A percentile compares a stretch with the other conserved stretches of the same genome.
phyloP scores from a whole-genome alignment of 1,140 invertebrate species.

The Megathymus violae region DNA sequence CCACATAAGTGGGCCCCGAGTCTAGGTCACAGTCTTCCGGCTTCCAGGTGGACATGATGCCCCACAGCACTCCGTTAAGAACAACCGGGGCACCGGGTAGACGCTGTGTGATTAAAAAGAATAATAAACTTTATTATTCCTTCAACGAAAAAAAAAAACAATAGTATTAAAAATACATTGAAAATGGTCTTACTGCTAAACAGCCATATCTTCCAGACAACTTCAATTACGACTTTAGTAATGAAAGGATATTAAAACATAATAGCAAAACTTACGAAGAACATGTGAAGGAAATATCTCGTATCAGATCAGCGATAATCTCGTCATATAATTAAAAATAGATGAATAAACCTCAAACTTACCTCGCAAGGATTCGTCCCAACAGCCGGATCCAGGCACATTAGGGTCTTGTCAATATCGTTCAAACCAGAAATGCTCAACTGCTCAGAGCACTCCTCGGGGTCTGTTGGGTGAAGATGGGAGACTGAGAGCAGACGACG shows the following conservation, averaged over 20 bases:
- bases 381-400: slow-evolving; percentile 55
- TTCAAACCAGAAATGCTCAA: slow-evolving; percentile 43
- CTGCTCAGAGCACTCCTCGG: slow-evolving; percentile 49
- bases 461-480: slow-evolving; percentile 50
- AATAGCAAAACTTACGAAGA: no score
- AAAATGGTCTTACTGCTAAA: no score
- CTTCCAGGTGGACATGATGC: slow-evolving; percentile 60
- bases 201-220: no score
- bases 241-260: no score
- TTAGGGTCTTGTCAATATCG: slow-evolving; percentile 34
- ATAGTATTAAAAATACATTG: no score
- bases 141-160: no score
- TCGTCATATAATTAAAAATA: no score
- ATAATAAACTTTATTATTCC: no score
- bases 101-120: slow-evolving; percentile 53
- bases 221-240: no score
- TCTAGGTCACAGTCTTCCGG: slow-evolving; percentile 50
- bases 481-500: slow-evolving; percentile 49
- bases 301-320: no score
- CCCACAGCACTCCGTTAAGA: slow-evolving; percentile 60
- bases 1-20: slow-evolving; percentile 49
- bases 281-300: no score
- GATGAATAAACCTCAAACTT: no score
- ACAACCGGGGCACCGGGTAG: slow-evolving; percentile 66
- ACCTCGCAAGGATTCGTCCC: slow-evolving; percentile 58